Evolutionary conservation across 2,113 vertebrate genomes (phyloP), one percentile per base, ranked within the genome.

Genomic region (Thalassarche chlororhynchos): DNA sequence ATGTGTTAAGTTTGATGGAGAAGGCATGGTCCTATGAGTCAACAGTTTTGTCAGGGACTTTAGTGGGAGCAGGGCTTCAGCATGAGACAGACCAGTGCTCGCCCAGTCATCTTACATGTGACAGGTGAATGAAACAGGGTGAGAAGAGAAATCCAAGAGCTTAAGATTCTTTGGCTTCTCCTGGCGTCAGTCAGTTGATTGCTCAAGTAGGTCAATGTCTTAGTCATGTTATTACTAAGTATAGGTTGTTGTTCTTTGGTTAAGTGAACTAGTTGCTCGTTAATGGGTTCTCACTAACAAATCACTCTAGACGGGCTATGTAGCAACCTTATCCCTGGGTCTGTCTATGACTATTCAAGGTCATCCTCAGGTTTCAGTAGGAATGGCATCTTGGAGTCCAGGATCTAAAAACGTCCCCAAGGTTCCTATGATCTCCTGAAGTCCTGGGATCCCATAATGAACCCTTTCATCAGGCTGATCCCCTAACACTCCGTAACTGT

Each of bases 61-160:
- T 23, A 69, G 18, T 31, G 20, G 36, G 40, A 76, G 28, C 46
- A 78, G 34, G 15, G 5, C 42, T 82, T 64, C 72, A 87, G 46
- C 40, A 49, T 1, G 19, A 28, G 20, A 36, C 8, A 21, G 69
- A 46, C 32, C 46, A 57, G 24, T 5, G 8, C 55, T 93, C 8
- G 1, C 21, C 57, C 46, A 17, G 4, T 62, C 79, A n/a, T 25
- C 32, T 71, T 76, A 13, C 0, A 0, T 0, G 0, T 69, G 79
- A n/a, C 38, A 81, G 54, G 49, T 69, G 36, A 88, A 80, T 70
- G 79, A 81, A 97, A 70, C 20, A n/a, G 55, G 26, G 31, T 36
- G 44, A 81, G 54, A 85, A 88, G 24, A 93, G 68, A 87, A 70
- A 75, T 66, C 61, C 24, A 78, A 89, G 28, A 47, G 6, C 55